Conservation (phyloP, 2,797 vertebrate genomes). For the Chelon auratus region DNA sequence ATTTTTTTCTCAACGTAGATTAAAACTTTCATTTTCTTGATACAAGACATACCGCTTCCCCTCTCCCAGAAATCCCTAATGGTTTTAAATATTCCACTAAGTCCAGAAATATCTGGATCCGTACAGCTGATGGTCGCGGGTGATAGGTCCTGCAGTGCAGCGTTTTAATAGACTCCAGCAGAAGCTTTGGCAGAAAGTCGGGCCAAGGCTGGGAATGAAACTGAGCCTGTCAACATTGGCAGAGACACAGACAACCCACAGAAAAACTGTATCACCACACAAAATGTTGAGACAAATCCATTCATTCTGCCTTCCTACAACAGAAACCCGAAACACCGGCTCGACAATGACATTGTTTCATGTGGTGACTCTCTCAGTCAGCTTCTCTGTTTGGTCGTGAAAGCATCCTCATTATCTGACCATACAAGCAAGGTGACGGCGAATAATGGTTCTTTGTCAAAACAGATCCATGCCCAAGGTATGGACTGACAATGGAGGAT, state of each 20-base stretch:
- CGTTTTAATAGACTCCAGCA: conserved; percentile 73
- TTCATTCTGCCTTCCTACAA: conserved; percentile 62
- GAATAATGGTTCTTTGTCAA: conserved; percentile 85
- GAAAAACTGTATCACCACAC: conserved; percentile 61
- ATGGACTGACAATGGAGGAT: conserved; percentile 78
- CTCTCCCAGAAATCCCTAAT: conserved; percentile 36
- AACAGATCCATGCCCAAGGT: conserved; percentile 75
- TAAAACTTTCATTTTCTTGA: conserved; percentile 19
- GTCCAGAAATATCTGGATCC: conserved; percentile 34
- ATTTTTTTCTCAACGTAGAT: conserved; percentile 9
- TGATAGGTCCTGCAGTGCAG: conserved; percentile 51
- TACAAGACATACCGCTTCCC: conserved; percentile 7
- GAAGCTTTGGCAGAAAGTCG: conserved; percentile 64
- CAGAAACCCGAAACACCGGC: conserved; percentile 47
- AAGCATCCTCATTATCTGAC: conserved; percentile 76
- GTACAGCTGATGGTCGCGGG: conserved; percentile 35
- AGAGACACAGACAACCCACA: conserved; percentile 71
- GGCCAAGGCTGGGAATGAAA: conserved; percentile 69
- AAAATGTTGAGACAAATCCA: conserved; percentile 67
- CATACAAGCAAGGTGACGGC: conserved; percentile 80
- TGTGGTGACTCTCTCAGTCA: conserved; percentile 64
- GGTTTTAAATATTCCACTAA: conserved; percentile 24
- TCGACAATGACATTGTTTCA: conserved; percentile 63
- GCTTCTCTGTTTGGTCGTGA: conserved; percentile 51
- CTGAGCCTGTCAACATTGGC: conserved; percentile 72